Evolutionary conservation across 1,140 invertebrate species (phyloP), one percentile per base, ranked within the genome.

Genomic region (Sycophila sp.): DNA sequence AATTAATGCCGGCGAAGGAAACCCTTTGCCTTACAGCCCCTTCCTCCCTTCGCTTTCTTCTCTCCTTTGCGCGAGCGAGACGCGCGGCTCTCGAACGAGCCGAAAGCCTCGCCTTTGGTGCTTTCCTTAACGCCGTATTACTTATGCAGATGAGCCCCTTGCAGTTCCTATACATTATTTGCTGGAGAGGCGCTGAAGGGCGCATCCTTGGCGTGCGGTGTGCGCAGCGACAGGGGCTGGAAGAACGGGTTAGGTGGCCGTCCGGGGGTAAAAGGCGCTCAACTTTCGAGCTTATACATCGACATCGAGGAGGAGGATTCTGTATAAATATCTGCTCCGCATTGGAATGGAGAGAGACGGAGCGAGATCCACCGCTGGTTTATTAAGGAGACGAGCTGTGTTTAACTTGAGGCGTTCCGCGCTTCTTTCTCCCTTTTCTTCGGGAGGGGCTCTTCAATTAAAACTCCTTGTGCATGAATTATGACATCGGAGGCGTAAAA

Each of bases 141-240:
- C 80, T 85, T 85, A 86, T 85, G 84, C 82, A 86, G 80, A 86
- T 86, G 82, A 85, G 81, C 79, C 79, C 74, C 76, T 80, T 80
- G 79, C 76, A 80, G 78, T 85, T 83, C 80, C 79, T 84, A 81
- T 85, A 84, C 81, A 84, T 84, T 85, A 84, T 85, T 85, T 83
- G 81, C 81, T 72, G 78, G 77, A 77, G 69, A 74, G 63, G 70
- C 71, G 73, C 71, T 67, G 70, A 76, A 72, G 75, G 73, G 56
- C 34, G 26, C n/a, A 19, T 28, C 19, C 73, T 68, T 69, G 53
- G 70, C 70, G 58, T 26, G 11, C 36, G 72, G 64, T 55, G 68
- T n/a, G 40, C 24, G 72, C n/a, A 73, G 38, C 8, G 42, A 17
- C 2, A 56, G 28, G 5, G 28, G 26, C 6, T n/a, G n/a, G 15